Evolutionary conservation across 2,888 invertebrate genomes (phyloP).

Genomic region (Dione vanillae): DNA sequence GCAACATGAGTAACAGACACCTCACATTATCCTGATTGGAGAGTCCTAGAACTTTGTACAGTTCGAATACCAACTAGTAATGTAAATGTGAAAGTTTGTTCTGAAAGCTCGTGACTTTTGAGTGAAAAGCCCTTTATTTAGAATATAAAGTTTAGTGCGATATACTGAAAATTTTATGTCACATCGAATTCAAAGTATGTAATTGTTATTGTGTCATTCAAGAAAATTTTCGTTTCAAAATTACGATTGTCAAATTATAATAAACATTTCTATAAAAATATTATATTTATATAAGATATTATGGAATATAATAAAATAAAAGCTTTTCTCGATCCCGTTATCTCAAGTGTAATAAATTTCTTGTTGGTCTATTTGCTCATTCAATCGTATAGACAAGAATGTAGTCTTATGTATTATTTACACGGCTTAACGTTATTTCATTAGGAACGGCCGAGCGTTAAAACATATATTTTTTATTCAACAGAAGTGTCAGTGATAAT

Average conservation of each 20-base stretch:
- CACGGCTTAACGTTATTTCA: neutral
- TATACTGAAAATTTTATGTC: no score
- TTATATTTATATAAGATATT: neutral
- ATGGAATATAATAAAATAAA: neutral
- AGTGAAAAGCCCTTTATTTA: neutral
- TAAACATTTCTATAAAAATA: no score
- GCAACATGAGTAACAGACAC: neutral
- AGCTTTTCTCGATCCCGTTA: conserved; percentile 12
- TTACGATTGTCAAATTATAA: no score
- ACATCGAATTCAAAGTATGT: no score
- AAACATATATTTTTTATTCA: no score
- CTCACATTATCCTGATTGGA: conserved; percentile 21
- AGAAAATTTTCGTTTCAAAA: no score
- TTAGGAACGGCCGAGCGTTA: no score
- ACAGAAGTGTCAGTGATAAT: no score
- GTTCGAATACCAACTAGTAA: neutral
- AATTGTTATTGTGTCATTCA: no score
- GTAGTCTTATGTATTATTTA: conserved; percentile 21
- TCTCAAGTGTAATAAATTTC: conserved; percentile 30
- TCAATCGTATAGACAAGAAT: conserved; percentile 28
- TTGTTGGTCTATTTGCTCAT: conserved; percentile 32
- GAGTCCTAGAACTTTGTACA: conserved; percentile 14
- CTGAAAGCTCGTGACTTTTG: neutral
- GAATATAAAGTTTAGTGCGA: neutral
- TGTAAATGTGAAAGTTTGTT: neutral